Conservation (phyloP, 1,140 invertebrate species). For the Brachionus calyciflorus region DNA sequence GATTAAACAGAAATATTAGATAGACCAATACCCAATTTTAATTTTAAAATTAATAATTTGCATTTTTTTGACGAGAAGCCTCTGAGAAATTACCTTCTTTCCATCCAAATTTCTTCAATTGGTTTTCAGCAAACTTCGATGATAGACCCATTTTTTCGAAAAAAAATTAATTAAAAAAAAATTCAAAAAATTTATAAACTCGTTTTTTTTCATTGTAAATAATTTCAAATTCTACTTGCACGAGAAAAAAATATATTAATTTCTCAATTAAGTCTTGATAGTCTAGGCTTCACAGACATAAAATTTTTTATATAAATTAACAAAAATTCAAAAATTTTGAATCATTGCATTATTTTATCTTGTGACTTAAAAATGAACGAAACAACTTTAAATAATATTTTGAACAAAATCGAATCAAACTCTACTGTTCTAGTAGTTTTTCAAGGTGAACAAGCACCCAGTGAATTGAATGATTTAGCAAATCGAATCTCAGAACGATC, state of each 20-base stretch:
- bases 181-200: no score
- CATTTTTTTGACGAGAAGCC: no score
- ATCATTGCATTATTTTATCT: conserved; percentile 10
- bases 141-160: background rate
- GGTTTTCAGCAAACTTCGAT: conserved; percentile 24
- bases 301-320: background rate
- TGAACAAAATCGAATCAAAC: conserved; percentile 9
- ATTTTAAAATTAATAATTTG: no score
- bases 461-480: background rate
- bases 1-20: no score
- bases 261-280: background rate
- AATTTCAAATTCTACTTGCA: background rate
- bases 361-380: conserved; percentile 43
- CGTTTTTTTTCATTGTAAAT: no score
- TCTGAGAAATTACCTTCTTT: conserved; percentile 46
- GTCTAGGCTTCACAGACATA: no score
- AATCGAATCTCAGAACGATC: background rate
- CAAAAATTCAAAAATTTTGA: background rate
- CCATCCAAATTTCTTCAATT: conserved; percentile 40
- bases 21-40: no score
- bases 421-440: background rate
- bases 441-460: background rate
- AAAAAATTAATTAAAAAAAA: background rate
- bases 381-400: conserved; percentile 25
- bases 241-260: background rate